These are phyloP conservation scores for Bubo scandiacus DNA, from an alignment of 2,113 vertebrate species.

Conservation along the genomic window DNA sequence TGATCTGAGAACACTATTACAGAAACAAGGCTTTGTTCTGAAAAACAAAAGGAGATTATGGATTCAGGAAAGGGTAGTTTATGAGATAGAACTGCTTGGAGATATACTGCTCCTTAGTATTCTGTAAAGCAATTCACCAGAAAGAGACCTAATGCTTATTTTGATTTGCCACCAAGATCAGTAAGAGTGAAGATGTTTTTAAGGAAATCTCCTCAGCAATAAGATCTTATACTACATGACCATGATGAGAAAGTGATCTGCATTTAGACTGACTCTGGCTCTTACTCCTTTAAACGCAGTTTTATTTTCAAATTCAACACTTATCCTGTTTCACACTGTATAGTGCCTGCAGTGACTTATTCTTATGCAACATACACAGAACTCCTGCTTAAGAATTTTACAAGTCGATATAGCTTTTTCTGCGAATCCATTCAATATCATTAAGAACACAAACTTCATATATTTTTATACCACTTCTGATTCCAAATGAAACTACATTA, in stretches of 20 bases:
- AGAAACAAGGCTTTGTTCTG: neutral
- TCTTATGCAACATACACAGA: neutral
- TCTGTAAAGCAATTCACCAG: neutral
- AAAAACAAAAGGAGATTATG: neutral
- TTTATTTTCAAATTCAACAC: neutral
- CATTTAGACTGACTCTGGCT: neutral
- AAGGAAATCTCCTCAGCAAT: neutral
- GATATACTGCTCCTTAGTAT: neutral
- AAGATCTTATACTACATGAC: neutral
- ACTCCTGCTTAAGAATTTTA: neutral
- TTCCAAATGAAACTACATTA: neutral
- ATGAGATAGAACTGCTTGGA: neutral
- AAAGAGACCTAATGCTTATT: neutral
- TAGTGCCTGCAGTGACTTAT: neutral
- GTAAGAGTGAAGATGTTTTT: neutral
- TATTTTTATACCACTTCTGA: neutral
- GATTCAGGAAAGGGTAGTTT: neutral
- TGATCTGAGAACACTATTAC: neutral
- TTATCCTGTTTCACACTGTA: neutral
- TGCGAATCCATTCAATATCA: neutral
- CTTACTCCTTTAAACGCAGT: neutral
- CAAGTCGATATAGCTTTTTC: neutral
- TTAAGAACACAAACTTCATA: neutral
- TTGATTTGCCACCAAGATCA: constrained; percentile 7
- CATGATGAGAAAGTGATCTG: neutral